Evolutionary conservation across 2,888 invertebrate genomes (phyloP), one percentile per base, ranked within the genome.

Genomic region (Carabus problematicus): DNA sequence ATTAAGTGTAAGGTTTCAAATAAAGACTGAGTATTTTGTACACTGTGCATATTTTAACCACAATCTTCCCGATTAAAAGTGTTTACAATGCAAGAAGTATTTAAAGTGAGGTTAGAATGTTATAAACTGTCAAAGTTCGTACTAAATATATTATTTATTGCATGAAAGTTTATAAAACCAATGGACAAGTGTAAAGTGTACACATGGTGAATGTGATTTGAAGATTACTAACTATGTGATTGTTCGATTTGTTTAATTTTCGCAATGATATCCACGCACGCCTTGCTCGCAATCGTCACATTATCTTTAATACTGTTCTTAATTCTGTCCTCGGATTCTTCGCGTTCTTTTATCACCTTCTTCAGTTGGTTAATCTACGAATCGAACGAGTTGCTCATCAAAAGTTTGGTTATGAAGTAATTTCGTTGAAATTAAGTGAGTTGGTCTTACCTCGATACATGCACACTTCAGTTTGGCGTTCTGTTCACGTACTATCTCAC

Each of bases 1-100:
- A 96, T 80, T 90, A 75, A 82, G 29, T 29, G 6, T 29, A 29
- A n/a, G n/a, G n/a, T n/a, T n/a, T 40, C 11, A 40, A 16, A 54
- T 63, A 19, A 16, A 42, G 43, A 56, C 45, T 56, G 9, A 56
- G 16, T 43, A 12, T 16, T 56, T n/a, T 39, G 7, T 56, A 11
- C n/a, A n/a, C n/a, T n/a, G n/a, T n/a, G n/a, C n/a, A n/a, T n/a
- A n/a, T n/a, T n/a, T n/a, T n/a, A n/a, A n/a, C n/a, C n/a, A n/a
- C n/a, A n/a, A n/a, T n/a, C n/a, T n/a, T n/a, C n/a, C n/a, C n/a
- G n/a, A n/a, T n/a, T n/a, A n/a, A n/a, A n/a, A n/a, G n/a, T n/a
- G n/a, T n/a, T n/a, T n/a, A n/a, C n/a, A n/a, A n/a, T n/a, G n/a
- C n/a, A n/a, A n/a, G n/a, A n/a, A n/a, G n/a, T n/a, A n/a, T n/a